Conservation (phyloP, 2,113 vertebrate species). For the Trogon melanurus region DNA sequence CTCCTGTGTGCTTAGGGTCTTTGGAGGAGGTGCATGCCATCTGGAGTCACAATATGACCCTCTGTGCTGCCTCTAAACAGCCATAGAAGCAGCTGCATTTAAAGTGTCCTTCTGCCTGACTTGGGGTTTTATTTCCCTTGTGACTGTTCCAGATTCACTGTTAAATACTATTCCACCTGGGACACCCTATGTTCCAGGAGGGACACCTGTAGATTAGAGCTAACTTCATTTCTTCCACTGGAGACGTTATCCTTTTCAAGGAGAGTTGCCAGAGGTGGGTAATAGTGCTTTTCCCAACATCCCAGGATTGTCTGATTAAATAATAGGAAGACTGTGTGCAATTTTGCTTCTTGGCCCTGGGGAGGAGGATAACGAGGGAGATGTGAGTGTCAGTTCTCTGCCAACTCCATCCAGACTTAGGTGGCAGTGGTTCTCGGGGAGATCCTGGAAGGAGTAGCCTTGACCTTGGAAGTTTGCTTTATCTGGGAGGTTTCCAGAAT, state of each 20-base stretch:
- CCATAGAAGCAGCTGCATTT: neutral
- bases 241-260: neutral
- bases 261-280: neutral
- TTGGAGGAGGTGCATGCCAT: neutral
- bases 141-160: neutral
- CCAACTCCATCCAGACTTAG: neutral
- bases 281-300: neutral
- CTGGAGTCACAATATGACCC: neutral
- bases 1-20: neutral
- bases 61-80: neutral
- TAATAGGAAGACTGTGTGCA: neutral
- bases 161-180: neutral
- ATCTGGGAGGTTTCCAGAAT: neutral
- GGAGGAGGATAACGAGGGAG: neutral
- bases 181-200: neutral
- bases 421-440: neutral
- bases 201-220: neutral
- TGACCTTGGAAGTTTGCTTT: neutral
- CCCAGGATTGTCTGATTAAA: neutral
- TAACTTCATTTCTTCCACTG: neutral
- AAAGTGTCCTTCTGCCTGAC: neutral
- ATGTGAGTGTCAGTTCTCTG: neutral
- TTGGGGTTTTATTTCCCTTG: neutral
- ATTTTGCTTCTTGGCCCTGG: neutral
- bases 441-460: neutral